Percentiles rank a stretch among this genome's conserved stretches.
These are phyloP conservation scores for pig (Sus scrofa) DNA, from an alignment of 2,113 vertebrate genomes.

Conservation along the genomic window T2T-Sscrofa CM000813.6:12800001-12800500, in stretches of 20 bases:
- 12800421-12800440: too few relatives aligned
- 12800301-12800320: background rate
- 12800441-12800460: background rate
- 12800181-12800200: background rate
- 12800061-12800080: background rate
- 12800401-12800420: background rate
- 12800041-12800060: background rate
- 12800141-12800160: background rate
- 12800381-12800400: background rate
- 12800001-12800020: background rate
- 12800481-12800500: background rate
- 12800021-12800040: background rate
- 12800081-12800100: background rate
- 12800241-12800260: constrained; percentile 22
- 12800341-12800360: too few relatives aligned
- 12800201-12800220: constrained; percentile 28
- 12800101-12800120: background rate
- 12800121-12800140: background rate
- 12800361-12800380: background rate
- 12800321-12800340: too few relatives aligned
- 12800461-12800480: background rate
- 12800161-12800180: background rate
- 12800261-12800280: background rate
- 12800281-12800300: background rate
- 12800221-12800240: background rate